Conservation (phyloP, 2,797 vertebrate species). For the Chelon auratus region DNA sequence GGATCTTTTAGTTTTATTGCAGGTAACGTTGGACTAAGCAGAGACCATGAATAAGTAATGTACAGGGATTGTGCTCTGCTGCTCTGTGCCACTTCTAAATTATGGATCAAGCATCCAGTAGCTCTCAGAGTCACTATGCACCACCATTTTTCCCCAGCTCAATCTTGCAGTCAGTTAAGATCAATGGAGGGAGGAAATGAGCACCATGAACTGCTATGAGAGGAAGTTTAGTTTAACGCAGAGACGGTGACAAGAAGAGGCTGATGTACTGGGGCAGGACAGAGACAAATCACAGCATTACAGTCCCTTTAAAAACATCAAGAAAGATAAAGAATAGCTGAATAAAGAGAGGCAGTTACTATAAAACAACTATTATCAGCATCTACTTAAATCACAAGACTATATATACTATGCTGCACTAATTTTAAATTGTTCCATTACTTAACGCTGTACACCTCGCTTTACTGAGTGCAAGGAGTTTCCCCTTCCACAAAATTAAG, state of each 20-base stretch:
- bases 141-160: conserved; percentile 49
- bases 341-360: not conserved
- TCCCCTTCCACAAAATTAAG: conserved; percentile 43
- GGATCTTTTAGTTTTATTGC: conserved; percentile 56
- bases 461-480: conserved; percentile 3
- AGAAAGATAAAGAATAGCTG: not conserved
- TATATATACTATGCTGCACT: not conserved
- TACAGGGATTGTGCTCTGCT: conserved; percentile 53
- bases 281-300: not conserved
- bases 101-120: conserved; percentile 75
- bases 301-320: not conserved
- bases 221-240: conserved; percentile 6
- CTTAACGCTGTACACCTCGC: not conserved
- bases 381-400: not conserved
- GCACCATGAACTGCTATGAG: conserved; percentile 22
- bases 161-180: conserved; percentile 40
- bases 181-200: conserved; percentile 46
- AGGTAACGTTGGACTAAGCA: conserved; percentile 71
- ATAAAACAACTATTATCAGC: not conserved
- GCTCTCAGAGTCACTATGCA: conserved; percentile 51
- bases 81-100: conserved; percentile 72
- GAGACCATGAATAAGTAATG: conserved; percentile 76
- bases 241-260: not conserved
- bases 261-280: not conserved
- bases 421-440: not conserved